A percentile compares a stretch with the other conserved stretches of the same genome.
Conservation (phyloP, 2,113 vertebrate genomes). For the Malurus cyaneus region DNA sequence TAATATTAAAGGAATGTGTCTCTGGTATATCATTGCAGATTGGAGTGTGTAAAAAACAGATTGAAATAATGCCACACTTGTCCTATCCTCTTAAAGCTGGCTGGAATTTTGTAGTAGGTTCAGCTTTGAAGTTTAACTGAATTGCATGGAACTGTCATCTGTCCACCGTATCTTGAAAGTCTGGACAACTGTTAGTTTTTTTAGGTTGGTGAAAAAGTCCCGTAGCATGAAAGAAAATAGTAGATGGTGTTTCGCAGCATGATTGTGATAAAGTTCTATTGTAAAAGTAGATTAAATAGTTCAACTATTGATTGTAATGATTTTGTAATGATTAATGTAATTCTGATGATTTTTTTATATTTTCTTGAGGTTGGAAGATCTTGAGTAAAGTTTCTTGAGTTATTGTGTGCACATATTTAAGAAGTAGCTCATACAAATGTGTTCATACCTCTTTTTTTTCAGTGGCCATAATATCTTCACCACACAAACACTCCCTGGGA, state of each 20-base stretch:
- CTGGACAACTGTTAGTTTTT: background rate
- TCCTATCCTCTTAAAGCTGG: background rate
- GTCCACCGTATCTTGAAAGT: background rate
- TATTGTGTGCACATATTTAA: background rate
- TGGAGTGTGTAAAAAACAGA: background rate
- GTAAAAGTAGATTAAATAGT: background rate
- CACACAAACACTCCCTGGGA: background rate
- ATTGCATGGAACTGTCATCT: background rate
- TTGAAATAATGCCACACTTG: constrained; percentile 18
- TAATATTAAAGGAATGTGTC: constrained; percentile 52
- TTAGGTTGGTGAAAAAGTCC: background rate
- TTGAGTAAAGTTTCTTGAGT: background rate
- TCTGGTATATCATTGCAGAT: background rate
- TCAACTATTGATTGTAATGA: background rate
- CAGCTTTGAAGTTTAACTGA: constrained; percentile 1
- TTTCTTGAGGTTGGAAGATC: background rate
- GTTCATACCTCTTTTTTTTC: background rate
- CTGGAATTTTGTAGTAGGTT: background rate
- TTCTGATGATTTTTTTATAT: background rate
- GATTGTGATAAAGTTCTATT: background rate
- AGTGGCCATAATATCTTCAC: background rate
- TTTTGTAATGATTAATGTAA: background rate
- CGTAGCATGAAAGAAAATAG: background rate
- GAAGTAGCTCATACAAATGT: background rate
- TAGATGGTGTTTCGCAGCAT: background rate